Conservation (phyloP, 2,113 vertebrate genomes). For the Dipodomys stephensi region DNA sequence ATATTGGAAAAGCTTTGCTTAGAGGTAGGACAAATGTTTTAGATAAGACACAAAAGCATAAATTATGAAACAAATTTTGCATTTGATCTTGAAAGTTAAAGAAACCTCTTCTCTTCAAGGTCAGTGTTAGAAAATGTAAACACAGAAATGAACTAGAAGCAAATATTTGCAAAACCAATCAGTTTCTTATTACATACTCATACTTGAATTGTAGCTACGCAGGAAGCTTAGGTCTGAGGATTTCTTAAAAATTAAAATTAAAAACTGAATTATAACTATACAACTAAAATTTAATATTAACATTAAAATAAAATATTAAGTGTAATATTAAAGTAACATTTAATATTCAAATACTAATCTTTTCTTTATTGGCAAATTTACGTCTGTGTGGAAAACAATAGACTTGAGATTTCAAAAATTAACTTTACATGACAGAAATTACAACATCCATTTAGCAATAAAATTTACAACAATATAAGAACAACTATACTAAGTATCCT, state of each 20-base stretch:
- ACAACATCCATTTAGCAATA: neutral
- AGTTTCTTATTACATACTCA: no score
- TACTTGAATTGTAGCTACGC: no score
- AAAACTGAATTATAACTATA: neutral
- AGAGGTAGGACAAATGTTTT: neutral
- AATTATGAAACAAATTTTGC: neutral
- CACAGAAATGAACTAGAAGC: neutral
- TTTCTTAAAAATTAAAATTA: neutral
- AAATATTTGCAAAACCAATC: neutral
- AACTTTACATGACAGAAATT: neutral
- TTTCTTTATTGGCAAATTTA: neutral
- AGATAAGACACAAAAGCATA: neutral
- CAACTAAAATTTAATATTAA: no score
- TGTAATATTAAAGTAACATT: no score
- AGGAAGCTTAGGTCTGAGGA: no score
- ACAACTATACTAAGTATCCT: neutral
- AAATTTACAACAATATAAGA: neutral
- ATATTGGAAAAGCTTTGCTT: neutral
- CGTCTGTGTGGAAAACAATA: neutral
- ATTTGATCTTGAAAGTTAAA: neutral
- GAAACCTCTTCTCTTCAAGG: neutral
- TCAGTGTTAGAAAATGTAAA: neutral
- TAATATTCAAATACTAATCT: neutral
- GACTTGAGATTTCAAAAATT: neutral
- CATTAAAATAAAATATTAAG: no score